These are phyloP conservation scores for Odontesthes bonariensis DNA, from an alignment of 2,113 vertebrate species.

Conservation along the genomic window DNA sequence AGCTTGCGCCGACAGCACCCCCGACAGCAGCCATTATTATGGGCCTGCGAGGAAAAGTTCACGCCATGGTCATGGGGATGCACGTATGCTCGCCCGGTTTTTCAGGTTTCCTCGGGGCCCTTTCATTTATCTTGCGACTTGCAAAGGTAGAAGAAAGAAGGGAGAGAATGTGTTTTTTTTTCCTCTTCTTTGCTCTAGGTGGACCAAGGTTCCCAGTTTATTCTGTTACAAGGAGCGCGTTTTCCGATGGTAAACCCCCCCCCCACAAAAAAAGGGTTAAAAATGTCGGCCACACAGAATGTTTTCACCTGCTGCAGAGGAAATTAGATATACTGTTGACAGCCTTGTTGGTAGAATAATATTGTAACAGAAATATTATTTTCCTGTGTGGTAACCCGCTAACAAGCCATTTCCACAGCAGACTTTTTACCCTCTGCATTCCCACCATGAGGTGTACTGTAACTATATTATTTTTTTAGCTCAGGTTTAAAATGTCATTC, in stretches of 20 bases:
- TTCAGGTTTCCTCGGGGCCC: conserved; percentile 82
- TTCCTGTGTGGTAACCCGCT: conserved; percentile 59
- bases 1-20: conserved; percentile 56
- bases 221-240: not conserved
- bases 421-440: not conserved
- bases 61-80: conserved; percentile 92
- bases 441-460: not conserved
- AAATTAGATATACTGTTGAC: conserved; percentile 63
- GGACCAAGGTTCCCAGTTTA: not conserved
- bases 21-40: conserved; percentile 93
- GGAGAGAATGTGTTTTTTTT: conserved; percentile 80
- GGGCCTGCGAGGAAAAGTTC: conserved; percentile 91
- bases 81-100: conserved; percentile 88
- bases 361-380: conserved; percentile 61
- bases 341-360: conserved; percentile 63
- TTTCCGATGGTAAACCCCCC: not conserved
- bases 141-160: conserved; percentile 40
- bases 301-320: conserved; percentile 38
- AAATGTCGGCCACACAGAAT: conserved; percentile 4
- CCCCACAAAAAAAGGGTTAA: conserved; percentile 30
- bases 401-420: conserved; percentile 49
- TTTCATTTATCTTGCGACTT: conserved; percentile 89
- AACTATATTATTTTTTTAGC: conserved; percentile 28
- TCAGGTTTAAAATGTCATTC: conserved; percentile 41
- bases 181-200: conserved; percentile 39